A percentile compares a stretch with the other conserved stretches of the same genome.
These are phyloP conservation scores for Sarcophilus harrisii DNA, from an alignment of 2,797 vertebrate genomes.

Conservation along the genomic window DNA sequence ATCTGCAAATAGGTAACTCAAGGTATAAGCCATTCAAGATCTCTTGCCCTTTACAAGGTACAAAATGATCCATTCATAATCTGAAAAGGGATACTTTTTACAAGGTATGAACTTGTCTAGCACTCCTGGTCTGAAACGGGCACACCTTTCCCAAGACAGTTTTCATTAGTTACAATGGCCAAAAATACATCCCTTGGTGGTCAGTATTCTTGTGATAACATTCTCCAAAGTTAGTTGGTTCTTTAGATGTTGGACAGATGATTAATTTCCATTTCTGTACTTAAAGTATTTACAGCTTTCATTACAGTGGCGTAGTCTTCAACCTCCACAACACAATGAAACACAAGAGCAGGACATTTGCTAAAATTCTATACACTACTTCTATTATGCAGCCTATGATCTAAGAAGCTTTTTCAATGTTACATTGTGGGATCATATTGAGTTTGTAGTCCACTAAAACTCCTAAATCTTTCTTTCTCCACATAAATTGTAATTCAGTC, in stretches of 20 bases:
- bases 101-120: neutral
- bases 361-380: neutral
- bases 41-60: neutral
- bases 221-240: neutral
- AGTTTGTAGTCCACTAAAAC: neutral
- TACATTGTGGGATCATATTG: neutral
- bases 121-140: neutral
- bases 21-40: neutral
- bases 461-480: neutral
- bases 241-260: neutral
- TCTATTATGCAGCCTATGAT: neutral
- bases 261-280: neutral
- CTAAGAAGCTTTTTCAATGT: neutral
- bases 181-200: neutral
- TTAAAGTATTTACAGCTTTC: neutral
- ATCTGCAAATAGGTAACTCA: neutral
- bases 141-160: too few relatives aligned
- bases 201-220: neutral
- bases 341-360: neutral
- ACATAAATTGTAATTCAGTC: neutral
- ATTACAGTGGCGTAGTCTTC: neutral
- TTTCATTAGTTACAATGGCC: neutral
- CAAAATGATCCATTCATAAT: neutral
- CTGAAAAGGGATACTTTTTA: neutral
- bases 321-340: neutral